Percentiles rank a stretch among this genome's conserved stretches.
phyloP scores from a whole-genome alignment of 37 sponge, comb jelly and placozoan genomes.

The Sycon ciliatum region DNA sequence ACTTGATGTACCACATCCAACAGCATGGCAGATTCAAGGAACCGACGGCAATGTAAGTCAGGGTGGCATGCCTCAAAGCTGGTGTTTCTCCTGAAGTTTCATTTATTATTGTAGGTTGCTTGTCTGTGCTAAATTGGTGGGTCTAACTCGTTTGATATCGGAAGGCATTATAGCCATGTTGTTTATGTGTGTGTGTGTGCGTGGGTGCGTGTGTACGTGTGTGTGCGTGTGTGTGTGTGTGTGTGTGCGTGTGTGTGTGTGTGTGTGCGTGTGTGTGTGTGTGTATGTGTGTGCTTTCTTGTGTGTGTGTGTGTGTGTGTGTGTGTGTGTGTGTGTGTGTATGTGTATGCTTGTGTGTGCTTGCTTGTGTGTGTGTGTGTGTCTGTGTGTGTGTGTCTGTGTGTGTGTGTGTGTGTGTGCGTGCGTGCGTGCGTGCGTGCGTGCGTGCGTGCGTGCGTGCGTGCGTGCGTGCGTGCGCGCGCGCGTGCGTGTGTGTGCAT shows the following conservation, averaged over 20 bases:
- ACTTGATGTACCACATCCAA: conserved; percentile 96
- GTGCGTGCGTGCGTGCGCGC: no score
- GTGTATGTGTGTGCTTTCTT: no score
- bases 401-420: not conserved
- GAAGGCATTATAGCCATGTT: no score
- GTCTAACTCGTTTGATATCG: no score
- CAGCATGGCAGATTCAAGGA: not conserved
- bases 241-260: conserved; percentile 8
- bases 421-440: no score
- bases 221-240: conserved; percentile 19
- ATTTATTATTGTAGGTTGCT: no score
- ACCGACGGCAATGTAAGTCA: not conserved
- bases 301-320: conserved; percentile 24
- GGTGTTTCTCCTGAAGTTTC: not conserved
- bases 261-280: conserved; percentile 20
- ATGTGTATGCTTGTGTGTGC: no score
- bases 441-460: no score
- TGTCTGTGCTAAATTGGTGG: no score
- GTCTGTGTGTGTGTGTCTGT: not conserved
- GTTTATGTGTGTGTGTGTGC: no score
- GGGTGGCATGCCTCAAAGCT: not conserved
- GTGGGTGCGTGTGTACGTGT: no score
- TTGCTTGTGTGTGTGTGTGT: no score
- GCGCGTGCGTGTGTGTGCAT: conserved; percentile 34
- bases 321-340: not conserved